Base-by-base conservation (phyloP, 2,797 vertebrate species). In the Pogonophryne albipinna region DNA sequence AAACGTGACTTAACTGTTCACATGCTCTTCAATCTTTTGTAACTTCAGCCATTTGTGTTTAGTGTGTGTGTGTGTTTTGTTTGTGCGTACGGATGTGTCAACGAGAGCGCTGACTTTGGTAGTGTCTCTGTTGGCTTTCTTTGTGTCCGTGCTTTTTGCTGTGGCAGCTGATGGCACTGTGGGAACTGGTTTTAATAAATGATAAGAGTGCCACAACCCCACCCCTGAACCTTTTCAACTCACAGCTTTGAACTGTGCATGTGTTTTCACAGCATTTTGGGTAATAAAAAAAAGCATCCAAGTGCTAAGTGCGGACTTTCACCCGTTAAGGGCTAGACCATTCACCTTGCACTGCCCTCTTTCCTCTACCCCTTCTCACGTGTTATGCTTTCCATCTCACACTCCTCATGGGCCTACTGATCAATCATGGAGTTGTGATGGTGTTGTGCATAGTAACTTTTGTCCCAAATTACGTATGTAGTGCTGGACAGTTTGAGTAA, bases 261-360 rank as follows among this genome's bases (percentile, higher is more conserved):
- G 82, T 86, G 71, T 76, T 83, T 63, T 78, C 61, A 84, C 59
- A 76, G 65, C 23, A 9, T 82, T 49, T 55, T 78, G 74, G 80
- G 66, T 78, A n/a, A 57, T 66, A n/a, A 57, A 57, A 65, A 66
- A 67, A 75, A 74, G 56, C 52, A 76, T 67, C 79, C 49, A 58
- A 65, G 63, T 85, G 69, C 83, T 61, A 20, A 12, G 51, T 82
- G 76, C 75, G 74, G 68, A 82, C 71, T 77, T 78, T 83, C 84
- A 88, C 76, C 85, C 71, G 49, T 86, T 62, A 93, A 93, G 93
- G 92, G 92, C 92, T 93, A 90, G 67, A 87, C 68, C 74, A 85
- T 85, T 87, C 74, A 85, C 82, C 82, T 82, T 84, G 80, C 80
- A 90, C 87, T 83, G 74, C 81, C 69, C 60, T 74, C 71, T 82